Base-by-base conservation (phyloP, 1,140 invertebrate species). In the Drosophila novamexicana region DNA sequence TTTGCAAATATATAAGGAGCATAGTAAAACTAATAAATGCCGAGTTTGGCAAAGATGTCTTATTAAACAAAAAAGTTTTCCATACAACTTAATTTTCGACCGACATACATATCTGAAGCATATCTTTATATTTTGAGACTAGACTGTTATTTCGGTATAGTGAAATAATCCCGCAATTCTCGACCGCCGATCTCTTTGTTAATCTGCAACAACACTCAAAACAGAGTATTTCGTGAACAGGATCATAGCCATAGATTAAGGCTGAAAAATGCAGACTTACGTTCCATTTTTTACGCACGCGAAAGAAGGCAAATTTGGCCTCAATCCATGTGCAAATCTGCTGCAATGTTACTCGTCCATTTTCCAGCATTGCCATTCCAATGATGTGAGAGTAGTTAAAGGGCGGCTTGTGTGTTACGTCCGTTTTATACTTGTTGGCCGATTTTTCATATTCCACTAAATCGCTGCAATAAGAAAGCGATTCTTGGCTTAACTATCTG, bases 331-430 rank as follows among this genome's bases (percentile, higher is more conserved):
- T 39, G 50, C 91, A 92, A 36, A 92, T 91, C 63, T 92, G 91
- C 34, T 92, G 90, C 1, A 92, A 70, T 1, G 91, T 92, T n/a
- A 89, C 80, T 1, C 89, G 62, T 12, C 91, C 91, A 52, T 86
- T 83, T 49, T 92, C 84, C 3, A 92, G 53, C 81, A 92, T 91
- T 8, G 89, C 91, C 91, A 92, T 92, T 7, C 85, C 91, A 53
- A 92, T 92, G 2, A 92, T 92, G 44, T 92, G 86, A 0, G 91
- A 92, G 57, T 92, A 92, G 49, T 92, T 92, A 40, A 92, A 92
- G 0, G 91, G 91, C 0, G 91, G 91, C 29, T 92, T 92, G 14
- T 89, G 81, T 1, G 66, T 77, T 12, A 79, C 52, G 54, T 92
- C 79, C 0, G 75, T 86, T 72, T 79, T 81, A 70, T 92, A 92